Conservation (phyloP, 2,797 vertebrate genomes). For the Echeneis naucrates region DNA sequence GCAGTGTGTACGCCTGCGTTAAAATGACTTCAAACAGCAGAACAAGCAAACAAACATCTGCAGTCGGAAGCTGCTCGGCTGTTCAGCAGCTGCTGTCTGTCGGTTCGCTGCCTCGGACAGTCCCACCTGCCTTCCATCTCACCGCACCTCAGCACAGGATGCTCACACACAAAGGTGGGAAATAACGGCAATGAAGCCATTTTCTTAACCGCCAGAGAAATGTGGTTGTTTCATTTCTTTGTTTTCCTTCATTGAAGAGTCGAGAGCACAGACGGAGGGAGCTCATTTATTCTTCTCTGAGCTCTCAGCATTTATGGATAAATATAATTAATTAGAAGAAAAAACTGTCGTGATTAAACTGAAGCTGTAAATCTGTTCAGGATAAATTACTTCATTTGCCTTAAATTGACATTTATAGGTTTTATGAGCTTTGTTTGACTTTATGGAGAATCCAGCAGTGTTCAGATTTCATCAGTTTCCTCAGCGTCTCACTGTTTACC, state of each 20-base stretch:
- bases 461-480: too few relatives aligned
- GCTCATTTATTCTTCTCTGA: too few relatives aligned
- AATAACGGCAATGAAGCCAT: background rate
- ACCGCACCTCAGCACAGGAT: conserved; percentile 3
- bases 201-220: background rate
- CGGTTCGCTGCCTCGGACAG: conserved; percentile 42
- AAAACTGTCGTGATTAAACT: too few relatives aligned
- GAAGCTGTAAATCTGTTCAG: too few relatives aligned
- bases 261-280: background rate
- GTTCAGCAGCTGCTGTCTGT: conserved; percentile 63
- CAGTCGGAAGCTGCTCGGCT: conserved; percentile 64
- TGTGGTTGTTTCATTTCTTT: background rate
- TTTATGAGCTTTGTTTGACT: too few relatives aligned
- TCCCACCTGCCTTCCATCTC: background rate
- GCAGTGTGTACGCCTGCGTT: conserved; percentile 32
- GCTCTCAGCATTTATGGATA: too few relatives aligned
- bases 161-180: background rate
- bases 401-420: too few relatives aligned
- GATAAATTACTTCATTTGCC: too few relatives aligned
- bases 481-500: too few relatives aligned
- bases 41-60: conserved; percentile 70
- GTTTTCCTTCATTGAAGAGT: background rate
- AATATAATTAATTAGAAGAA: too few relatives aligned
- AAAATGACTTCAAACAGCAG: conserved; percentile 39
- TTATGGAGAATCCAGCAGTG: too few relatives aligned